phyloP scores from a whole-genome alignment of 1,140 invertebrate genomes.

The Camponotus floridanus region DNA sequence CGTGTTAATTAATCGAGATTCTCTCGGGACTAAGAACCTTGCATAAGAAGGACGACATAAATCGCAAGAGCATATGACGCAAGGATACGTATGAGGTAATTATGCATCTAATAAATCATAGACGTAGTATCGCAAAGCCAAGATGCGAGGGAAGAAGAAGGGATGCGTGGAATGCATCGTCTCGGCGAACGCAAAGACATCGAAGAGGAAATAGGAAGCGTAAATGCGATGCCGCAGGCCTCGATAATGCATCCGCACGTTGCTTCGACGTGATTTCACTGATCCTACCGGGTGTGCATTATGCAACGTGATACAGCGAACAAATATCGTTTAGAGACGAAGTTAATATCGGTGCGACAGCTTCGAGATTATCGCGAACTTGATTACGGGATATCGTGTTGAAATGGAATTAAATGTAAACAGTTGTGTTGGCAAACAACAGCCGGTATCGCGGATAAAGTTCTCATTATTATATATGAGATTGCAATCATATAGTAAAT shows the following conservation, averaged over 20 bases:
- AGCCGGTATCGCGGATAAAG: slow-evolving; percentile 21
- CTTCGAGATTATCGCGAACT: slow-evolving; percentile 51
- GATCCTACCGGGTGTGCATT: slow-evolving; percentile 9
- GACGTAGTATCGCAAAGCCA: background rate
- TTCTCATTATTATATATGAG: slow-evolving; percentile 43
- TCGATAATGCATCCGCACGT: slow-evolving; percentile 21
- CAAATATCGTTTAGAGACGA: slow-evolving; percentile 62
- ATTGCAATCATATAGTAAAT: background rate
- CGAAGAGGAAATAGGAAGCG: slow-evolving; percentile 19
- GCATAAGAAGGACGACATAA: slow-evolving; percentile 1
- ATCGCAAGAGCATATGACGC: background rate
- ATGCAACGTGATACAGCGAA: slow-evolving; percentile 32
- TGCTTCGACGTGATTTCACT: slow-evolving; percentile 35
- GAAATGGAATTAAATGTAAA: slow-evolving; percentile 62
- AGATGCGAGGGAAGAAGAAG: background rate
- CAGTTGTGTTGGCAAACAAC: slow-evolving; percentile 51
- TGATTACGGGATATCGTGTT: slow-evolving; percentile 52
- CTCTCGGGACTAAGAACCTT: slow-evolving; percentile 17
- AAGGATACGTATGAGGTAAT: slow-evolving; percentile 23
- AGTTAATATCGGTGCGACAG: slow-evolving; percentile 53
- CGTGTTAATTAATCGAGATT: slow-evolving; percentile 20
- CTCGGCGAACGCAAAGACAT: slow-evolving; percentile 18
- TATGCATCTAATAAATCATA: slow-evolving; percentile 33
- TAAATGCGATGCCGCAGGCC: slow-evolving; percentile 35
- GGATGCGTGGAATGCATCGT: background rate